These are phyloP conservation scores for Microtus californicus DNA, from an alignment of 2,797 vertebrate species.

Conservation along the genomic window DNA sequence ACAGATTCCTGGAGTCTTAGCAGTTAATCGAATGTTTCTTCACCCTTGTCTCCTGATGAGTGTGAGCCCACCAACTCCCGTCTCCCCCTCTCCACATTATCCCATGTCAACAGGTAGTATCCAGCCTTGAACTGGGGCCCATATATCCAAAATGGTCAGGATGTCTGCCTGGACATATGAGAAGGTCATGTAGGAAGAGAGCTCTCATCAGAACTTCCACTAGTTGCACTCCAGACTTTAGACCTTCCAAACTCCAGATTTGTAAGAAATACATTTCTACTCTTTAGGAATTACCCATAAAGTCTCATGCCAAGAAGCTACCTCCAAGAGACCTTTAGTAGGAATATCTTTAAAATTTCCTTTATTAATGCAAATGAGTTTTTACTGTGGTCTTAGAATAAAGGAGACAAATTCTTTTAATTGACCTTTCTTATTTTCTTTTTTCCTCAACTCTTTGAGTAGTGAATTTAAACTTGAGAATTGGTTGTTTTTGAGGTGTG, in stretches of 20 bases:
- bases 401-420: neutral
- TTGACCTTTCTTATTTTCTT: conserved; percentile 35
- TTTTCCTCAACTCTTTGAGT: neutral
- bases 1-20: no score
- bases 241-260: neutral
- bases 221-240: neutral
- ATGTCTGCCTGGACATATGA: no score
- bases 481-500: neutral
- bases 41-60: no score
- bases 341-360: neutral
- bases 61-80: no score
- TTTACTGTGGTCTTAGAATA: neutral
- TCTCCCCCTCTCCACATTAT: no score
- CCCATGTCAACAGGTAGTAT: no score
- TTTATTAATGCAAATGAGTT: conserved; percentile 7
- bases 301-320: neutral
- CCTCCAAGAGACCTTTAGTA: neutral
- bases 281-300: neutral
- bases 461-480: neutral
- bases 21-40: no score
- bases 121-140: no score
- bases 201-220: neutral
- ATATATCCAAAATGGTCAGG: no score
- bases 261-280: neutral
- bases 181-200: neutral